phyloP scores from a whole-genome alignment of 2,113 vertebrate genomes.

The Empidonax traillii region DNA sequence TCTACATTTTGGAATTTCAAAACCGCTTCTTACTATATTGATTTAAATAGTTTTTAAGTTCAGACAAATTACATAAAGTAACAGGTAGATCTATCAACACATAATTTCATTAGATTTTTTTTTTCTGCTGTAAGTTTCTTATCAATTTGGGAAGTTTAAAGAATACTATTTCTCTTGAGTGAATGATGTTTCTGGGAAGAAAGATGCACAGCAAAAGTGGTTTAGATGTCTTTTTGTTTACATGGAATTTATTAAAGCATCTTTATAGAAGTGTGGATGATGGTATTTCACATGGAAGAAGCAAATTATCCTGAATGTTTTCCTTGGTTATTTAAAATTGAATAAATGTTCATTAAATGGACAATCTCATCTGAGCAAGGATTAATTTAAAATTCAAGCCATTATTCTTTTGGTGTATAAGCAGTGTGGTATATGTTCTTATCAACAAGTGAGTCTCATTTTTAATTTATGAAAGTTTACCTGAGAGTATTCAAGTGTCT shows the following conservation, averaged over 20 bases:
- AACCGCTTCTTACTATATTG: neutral
- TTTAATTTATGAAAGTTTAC: conserved; percentile 31
- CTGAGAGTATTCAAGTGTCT: conserved; percentile 10
- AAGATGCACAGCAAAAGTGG: neutral
- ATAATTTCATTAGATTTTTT: neutral
- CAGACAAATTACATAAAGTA: neutral
- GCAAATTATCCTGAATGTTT: neutral
- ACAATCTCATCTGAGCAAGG: neutral
- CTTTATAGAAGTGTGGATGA: neutral
- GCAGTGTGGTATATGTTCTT: neutral
- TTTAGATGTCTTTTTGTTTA: neutral
- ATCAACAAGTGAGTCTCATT: neutral
- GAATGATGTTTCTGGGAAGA: neutral
- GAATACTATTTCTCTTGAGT: neutral
- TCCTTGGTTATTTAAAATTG: neutral
- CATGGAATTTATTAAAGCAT: neutral
- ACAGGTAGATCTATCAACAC: neutral
- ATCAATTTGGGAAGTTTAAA: neutral
- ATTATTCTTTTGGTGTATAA: neutral
- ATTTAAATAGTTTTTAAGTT: neutral
- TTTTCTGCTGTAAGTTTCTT: neutral
- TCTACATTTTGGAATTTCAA: neutral
- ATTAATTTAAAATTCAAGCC: conserved; percentile 8
- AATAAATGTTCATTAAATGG: neutral
- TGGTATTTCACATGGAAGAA: neutral